Evolutionary conservation across 1,140 invertebrate genomes (phyloP).

Genomic region (Papilio polyxenes): DNA sequence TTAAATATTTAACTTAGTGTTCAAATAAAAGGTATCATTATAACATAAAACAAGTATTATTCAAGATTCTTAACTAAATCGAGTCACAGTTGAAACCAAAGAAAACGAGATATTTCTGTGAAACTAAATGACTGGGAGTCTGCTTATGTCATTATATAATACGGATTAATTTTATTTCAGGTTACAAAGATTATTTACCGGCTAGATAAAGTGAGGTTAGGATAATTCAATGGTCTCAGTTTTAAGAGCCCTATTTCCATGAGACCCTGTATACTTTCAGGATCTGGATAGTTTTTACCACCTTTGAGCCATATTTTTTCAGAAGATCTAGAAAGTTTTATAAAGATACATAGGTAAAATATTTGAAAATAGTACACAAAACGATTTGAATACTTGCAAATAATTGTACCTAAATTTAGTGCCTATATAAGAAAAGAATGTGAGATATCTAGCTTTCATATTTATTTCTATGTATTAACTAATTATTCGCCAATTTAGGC

Average conservation of each 20-base stretch:
- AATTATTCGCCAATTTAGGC: background rate
- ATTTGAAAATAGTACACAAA: background rate
- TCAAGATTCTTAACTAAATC: too few relatives aligned
- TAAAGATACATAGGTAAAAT: background rate
- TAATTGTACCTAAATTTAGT: slow-evolving; percentile 81
- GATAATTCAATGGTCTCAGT: slow-evolving; percentile 77
- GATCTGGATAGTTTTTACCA: slow-evolving; percentile 70
- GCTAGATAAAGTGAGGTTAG: slow-evolving; percentile 82
- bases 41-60: too few relatives aligned
- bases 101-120: background rate
- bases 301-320: slow-evolving; percentile 70
- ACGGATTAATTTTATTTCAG: too few relatives aligned
- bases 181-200: slow-evolving; percentile 77
- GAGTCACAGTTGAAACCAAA: too few relatives aligned
- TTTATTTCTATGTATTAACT: background rate
- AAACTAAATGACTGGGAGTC: background rate
- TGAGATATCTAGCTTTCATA: slow-evolving; percentile 82
- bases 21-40: too few relatives aligned
- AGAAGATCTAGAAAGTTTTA: slow-evolving; percentile 57
- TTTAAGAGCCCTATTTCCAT: slow-evolving; percentile 82
- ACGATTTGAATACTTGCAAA: background rate
- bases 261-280: slow-evolving; percentile 84
- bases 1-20: too few relatives aligned
- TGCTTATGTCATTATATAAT: background rate
- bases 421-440: slow-evolving; percentile 83